These are phyloP conservation scores for Drymodes brunneopygia DNA, from an alignment of 2,113 vertebrate genomes.

Conservation along the genomic window DNA sequence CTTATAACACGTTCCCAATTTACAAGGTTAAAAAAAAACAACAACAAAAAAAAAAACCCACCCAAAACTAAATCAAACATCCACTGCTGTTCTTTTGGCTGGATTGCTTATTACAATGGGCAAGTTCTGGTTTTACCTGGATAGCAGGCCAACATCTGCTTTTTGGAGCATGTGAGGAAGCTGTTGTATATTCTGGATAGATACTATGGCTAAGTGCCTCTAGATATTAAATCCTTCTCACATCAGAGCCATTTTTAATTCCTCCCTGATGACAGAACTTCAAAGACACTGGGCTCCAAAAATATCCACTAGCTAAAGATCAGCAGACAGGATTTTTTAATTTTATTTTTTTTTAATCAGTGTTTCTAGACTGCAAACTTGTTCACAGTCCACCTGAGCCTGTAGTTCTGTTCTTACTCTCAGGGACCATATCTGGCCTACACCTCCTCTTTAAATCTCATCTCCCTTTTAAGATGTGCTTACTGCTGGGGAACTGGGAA, in stretches of 20 bases:
- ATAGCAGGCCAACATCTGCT: background rate
- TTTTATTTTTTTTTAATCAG: background rate
- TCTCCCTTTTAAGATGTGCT: background rate
- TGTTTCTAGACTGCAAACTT: background rate
- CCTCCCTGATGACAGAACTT: background rate
- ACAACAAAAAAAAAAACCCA: background rate
- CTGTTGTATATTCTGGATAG: background rate
- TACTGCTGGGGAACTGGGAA: background rate
- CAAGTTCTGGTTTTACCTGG: background rate
- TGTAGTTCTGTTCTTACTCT: background rate
- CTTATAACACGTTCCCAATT: background rate
- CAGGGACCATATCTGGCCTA: background rate
- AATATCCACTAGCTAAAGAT: background rate
- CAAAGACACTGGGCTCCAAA: background rate
- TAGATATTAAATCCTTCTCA: background rate
- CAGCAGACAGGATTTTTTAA: background rate
- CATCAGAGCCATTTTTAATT: background rate
- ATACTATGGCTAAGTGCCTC: background rate
- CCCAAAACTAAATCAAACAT: rapidly evolving
- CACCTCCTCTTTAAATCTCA: background rate
- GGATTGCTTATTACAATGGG: background rate
- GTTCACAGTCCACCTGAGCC: background rate
- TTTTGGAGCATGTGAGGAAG: background rate
- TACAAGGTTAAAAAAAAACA: background rate
- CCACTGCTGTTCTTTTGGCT: background rate